These are phyloP conservation scores for Apodemia duryi DNA, from an alignment of 2,888 invertebrate species.

Conservation along the genomic window DNA sequence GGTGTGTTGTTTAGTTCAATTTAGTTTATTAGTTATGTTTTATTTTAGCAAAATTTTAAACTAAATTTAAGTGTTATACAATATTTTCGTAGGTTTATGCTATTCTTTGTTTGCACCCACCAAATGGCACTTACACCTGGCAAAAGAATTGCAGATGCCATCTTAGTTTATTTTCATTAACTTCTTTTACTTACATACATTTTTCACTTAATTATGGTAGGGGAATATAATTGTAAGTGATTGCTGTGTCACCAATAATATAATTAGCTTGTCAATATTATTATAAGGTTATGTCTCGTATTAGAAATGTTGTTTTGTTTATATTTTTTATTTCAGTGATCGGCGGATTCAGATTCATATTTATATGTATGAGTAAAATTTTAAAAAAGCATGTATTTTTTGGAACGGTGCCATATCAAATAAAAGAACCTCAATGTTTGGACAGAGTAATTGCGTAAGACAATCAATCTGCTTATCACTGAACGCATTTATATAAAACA, in stretches of 20 bases:
- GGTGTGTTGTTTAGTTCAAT: constrained; percentile 79
- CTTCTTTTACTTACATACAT: constrained; percentile 53
- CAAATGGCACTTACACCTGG: constrained; percentile 62
- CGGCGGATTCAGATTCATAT: constrained; percentile 42
- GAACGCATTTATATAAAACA: constrained; percentile 38
- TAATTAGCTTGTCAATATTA: constrained; percentile 62
- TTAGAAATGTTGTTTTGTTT: constrained; percentile 42
- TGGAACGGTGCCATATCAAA: constrained; percentile 43
- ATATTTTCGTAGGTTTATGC: constrained; percentile 73
- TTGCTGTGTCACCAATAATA: constrained; percentile 79
- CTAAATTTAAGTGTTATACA: constrained; percentile 76
- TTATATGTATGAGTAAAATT: constrained; percentile 22
- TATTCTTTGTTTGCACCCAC: constrained; percentile 73
- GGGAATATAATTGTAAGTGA: constrained; percentile 62
- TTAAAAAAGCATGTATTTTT: constrained; percentile 29
- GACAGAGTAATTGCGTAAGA: constrained; percentile 32
- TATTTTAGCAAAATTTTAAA: constrained; percentile 79
- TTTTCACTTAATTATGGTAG: constrained; percentile 59
- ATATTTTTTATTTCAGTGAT: constrained; percentile 49
- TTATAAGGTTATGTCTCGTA: constrained; percentile 51
- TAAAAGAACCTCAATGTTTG: constrained; percentile 36
- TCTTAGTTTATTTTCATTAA: constrained; percentile 59
- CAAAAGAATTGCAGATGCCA: constrained; percentile 51
- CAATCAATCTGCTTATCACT: constrained; percentile 51
- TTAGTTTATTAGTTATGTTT: constrained; percentile 80